A percentile compares a stretch with the other conserved stretches of the same genome.
phyloP scores from a whole-genome alignment of 2,888 invertebrate genomes.

The Dynastes hyllus region DNA sequence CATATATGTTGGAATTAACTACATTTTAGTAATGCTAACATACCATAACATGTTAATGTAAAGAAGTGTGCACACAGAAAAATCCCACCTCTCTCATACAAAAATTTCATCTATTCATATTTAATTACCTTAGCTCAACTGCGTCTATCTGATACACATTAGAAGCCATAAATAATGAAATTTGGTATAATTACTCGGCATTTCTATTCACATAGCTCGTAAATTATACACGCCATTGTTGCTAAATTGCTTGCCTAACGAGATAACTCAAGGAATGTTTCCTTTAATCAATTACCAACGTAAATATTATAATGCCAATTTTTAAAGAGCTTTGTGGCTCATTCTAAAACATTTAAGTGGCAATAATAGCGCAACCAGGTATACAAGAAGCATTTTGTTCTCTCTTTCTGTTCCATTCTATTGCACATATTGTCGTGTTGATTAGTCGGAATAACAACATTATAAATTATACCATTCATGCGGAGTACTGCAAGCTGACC shows the following conservation, averaged over 20 bases:
- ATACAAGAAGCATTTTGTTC: neutral
- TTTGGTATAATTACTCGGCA: neutral
- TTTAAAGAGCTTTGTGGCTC: slow-evolving; percentile 1
- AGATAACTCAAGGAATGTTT: slow-evolving; percentile 28
- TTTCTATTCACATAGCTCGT: slow-evolving; percentile 1
- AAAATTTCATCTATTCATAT: neutral
- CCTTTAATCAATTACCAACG: slow-evolving; percentile 41
- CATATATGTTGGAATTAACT: too few species aligned
- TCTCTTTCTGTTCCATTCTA: slow-evolving; percentile 9
- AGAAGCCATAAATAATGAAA: neutral
- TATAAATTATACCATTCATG: slow-evolving; percentile 36
- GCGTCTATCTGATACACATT: neutral
- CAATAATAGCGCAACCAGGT: slow-evolving; percentile 9
- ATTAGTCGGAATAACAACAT: slow-evolving; percentile 36
- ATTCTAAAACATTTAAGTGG: slow-evolving; percentile 16
- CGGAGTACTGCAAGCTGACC: slow-evolving; percentile 38
- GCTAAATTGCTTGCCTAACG: slow-evolving; percentile 14
- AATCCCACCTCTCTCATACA: too few species aligned
- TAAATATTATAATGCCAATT: slow-evolving; percentile 45
- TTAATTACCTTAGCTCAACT: neutral
- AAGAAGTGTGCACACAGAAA: too few species aligned
- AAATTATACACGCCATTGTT: slow-evolving; percentile 28
- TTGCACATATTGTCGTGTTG: slow-evolving; percentile 16
- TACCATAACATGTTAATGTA: too few species aligned
- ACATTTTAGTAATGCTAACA: too few species aligned